Evolutionary conservation across 2,888 invertebrate genomes (phyloP).

Genomic region (Melieria omissa): DNA sequence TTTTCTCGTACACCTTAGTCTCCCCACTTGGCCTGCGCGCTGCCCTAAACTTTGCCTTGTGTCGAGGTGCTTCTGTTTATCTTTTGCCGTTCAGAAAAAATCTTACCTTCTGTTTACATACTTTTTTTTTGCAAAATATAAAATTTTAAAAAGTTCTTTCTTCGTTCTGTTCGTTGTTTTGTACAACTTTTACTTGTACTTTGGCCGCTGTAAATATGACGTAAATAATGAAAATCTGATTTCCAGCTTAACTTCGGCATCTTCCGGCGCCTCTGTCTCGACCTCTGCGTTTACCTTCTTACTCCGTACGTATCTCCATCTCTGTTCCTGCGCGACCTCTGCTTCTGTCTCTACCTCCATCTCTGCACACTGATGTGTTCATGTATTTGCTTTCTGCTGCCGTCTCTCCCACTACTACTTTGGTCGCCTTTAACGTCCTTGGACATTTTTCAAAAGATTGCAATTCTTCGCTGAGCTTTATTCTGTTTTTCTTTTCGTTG

Average conservation of each 20-base stretch:
- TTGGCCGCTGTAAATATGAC: slow-evolving; percentile 21
- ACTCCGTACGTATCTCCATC: not conserved
- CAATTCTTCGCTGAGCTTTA: not conserved
- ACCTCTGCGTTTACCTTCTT: not conserved
- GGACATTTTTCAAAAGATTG: not conserved
- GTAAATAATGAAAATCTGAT: slow-evolving; percentile 41
- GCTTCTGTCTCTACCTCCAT: not conserved
- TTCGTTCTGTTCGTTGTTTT: not conserved
- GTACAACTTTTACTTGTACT: not conserved
- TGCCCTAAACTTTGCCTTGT: slow-evolving; percentile 13
- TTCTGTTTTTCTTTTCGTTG: not conserved
- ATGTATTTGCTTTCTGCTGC: too few relatives aligned
- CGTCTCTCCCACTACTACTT: too few relatives aligned
- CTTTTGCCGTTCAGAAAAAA: too few relatives aligned
- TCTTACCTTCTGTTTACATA: not conserved
- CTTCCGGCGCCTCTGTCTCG: too few relatives aligned
- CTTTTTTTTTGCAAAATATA: not conserved
- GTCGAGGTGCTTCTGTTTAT: not conserved
- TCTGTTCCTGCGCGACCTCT: not conserved
- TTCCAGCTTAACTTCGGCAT: slow-evolving; percentile 28
- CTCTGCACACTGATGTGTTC: too few relatives aligned
- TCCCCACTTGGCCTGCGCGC: not conserved
- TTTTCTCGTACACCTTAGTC: too few relatives aligned
- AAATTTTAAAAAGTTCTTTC: not conserved
- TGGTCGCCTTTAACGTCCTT: too few relatives aligned